These are phyloP conservation scores for Saxidomus purpurata DNA, from an alignment of 1,140 invertebrate genomes.

Conservation along the genomic window DNA sequence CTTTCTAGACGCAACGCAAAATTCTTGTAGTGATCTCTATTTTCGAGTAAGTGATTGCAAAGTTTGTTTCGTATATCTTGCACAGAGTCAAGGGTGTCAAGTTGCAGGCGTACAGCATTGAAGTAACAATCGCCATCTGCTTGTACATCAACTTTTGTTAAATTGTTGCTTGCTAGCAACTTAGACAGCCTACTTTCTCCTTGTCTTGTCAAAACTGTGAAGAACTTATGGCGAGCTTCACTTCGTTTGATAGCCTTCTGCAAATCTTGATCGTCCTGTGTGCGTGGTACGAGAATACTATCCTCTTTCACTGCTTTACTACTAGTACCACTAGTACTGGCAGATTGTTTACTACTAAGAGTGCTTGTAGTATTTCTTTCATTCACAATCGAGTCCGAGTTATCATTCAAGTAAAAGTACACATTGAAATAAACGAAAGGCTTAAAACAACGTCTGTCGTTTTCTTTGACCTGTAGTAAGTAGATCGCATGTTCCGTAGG, in stretches of 20 bases:
- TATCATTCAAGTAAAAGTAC: too few species aligned
- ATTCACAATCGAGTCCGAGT: too few species aligned
- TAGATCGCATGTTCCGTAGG: too few species aligned
- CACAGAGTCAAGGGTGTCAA: neutral
- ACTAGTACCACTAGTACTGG: too few species aligned
- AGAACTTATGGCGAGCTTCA: neutral
- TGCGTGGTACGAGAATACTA: too few species aligned
- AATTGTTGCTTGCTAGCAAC: neutral
- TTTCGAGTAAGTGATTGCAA: neutral
- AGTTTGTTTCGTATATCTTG: neutral
- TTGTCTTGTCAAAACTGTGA: neutral
- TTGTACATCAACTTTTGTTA: neutral
- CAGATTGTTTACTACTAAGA: too few species aligned
- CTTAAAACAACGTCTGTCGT: too few species aligned
- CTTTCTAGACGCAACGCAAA: neutral
- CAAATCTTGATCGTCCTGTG: neutral
- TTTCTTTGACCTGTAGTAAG: too few species aligned
- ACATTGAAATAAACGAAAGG: too few species aligned
- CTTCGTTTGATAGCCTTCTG: neutral
- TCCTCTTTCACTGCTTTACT: too few species aligned
- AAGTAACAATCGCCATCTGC: constrained; percentile 26
- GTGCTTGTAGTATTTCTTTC: too few species aligned
- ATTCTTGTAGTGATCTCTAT: neutral
- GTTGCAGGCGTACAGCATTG: neutral
- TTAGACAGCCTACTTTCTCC: neutral